A percentile compares a stretch with the other conserved stretches of the same genome.
phyloP scores from a whole-genome alignment of 2,113 vertebrate genomes.

The Notarius lentiginosus region DNA sequence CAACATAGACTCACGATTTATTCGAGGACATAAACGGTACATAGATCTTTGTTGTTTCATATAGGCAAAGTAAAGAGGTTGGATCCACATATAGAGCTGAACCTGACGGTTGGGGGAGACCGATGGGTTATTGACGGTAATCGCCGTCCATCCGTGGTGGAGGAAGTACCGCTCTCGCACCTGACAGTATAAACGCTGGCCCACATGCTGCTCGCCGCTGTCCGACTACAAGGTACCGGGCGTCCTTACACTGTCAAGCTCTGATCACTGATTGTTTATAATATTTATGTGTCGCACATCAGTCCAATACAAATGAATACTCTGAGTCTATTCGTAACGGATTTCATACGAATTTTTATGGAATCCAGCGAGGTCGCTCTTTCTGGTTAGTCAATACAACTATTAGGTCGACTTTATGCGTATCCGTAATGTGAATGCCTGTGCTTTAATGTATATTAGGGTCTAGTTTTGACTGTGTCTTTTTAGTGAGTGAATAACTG shows the following conservation, averaged over 20 bases:
- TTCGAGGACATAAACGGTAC: neutral
- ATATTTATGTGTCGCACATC: neutral
- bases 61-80: neutral
- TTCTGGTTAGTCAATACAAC: no score
- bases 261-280: neutral
- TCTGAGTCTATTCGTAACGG: neutral
- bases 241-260: neutral
- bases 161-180: neutral
- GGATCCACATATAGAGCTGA: neutral
- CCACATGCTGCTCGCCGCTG: neutral
- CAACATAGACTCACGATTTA: neutral
- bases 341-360: neutral
- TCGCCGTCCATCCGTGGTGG: constrained; percentile 21
- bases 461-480: neutral
- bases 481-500: neutral
- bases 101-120: neutral
- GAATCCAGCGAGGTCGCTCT: neutral
- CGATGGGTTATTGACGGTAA: neutral
- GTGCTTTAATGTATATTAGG: neutral
- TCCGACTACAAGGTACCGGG: constrained; percentile 20
- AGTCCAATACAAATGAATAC: neutral
- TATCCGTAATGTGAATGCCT: neutral
- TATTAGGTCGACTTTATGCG: no score
- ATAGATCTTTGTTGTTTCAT: neutral
- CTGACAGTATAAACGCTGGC: neutral